phyloP scores from a whole-genome alignment of 2,113 vertebrate genomes.

The Chitala chitala region DNA sequence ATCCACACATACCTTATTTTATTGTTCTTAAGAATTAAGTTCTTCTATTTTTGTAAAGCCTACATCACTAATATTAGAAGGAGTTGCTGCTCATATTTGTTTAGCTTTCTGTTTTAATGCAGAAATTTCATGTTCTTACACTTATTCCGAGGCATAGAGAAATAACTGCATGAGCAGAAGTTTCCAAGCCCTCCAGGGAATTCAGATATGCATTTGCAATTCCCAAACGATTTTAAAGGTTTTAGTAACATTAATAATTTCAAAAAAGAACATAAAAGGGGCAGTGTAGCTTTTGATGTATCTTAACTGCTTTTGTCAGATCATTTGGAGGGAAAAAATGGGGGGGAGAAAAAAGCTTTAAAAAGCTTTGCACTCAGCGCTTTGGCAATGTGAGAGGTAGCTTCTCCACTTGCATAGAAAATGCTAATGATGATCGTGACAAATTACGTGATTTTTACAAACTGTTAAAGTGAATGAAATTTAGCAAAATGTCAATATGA shows the following conservation, averaged over 20 bases:
- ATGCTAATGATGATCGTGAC: background rate
- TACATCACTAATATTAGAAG: slow-evolving; percentile 45
- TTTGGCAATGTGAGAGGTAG: background rate
- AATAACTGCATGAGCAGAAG: slow-evolving; percentile 48
- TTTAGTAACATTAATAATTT: slow-evolving; percentile 65
- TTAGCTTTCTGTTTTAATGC: slow-evolving; percentile 43
- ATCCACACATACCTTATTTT: background rate
- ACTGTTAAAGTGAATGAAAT: background rate
- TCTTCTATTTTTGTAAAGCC: slow-evolving; percentile 34
- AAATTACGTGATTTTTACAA: background rate
- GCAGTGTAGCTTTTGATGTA: slow-evolving; percentile 43
- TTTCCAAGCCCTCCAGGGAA: slow-evolving; percentile 49
- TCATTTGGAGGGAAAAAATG: slow-evolving; percentile 32
- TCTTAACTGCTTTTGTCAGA: slow-evolving; percentile 41
- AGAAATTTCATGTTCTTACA: slow-evolving; percentile 31
- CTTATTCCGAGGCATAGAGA: slow-evolving; percentile 31
- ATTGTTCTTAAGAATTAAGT: slow-evolving; percentile 28
- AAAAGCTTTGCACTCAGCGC: slow-evolving; percentile 31
- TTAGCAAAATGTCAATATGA: background rate
- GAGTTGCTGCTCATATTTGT: slow-evolving; percentile 51
- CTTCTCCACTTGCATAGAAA: background rate
- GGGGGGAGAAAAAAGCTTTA: too few relatives aligned
- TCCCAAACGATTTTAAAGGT: slow-evolving; percentile 50
- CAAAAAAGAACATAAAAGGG: slow-evolving; percentile 51
- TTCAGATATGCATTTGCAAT: slow-evolving; percentile 59